Conservation (phyloP, 2,888 invertebrate species). For the Stenodema calcarata region DNA sequence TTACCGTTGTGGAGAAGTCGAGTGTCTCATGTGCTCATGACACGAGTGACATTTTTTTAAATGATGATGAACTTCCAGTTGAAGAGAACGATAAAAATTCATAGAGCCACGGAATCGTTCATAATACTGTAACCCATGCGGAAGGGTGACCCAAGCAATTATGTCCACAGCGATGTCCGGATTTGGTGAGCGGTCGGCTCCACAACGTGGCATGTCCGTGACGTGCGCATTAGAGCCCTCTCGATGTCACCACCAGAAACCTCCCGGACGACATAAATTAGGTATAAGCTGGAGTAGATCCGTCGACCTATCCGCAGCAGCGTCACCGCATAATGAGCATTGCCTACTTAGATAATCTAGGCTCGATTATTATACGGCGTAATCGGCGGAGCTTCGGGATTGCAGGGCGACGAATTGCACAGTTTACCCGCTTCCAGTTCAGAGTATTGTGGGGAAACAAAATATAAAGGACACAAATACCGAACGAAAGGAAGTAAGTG, state of each 20-base stretch:
- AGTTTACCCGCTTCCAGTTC: too few relatives aligned
- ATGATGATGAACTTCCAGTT: too few relatives aligned
- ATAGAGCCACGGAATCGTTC: background rate
- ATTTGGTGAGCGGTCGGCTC: background rate
- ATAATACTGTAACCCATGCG: background rate
- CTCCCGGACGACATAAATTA: background rate
- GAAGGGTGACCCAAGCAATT: background rate
- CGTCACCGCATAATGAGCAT: background rate
- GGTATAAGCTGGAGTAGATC: background rate
- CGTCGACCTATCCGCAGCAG: background rate
- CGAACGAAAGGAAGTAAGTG: too few relatives aligned
- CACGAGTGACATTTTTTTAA: too few relatives aligned
- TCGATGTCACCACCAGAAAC: background rate
- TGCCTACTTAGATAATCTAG: background rate
- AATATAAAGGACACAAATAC: too few relatives aligned
- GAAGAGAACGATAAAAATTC: background rate
- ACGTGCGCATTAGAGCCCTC: background rate
- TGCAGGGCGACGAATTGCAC: too few relatives aligned
- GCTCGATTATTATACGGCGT: background rate
- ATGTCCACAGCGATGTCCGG: background rate
- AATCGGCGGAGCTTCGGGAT: too few relatives aligned
- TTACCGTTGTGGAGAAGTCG: too few relatives aligned
- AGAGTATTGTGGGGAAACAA: too few relatives aligned
- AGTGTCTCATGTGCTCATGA: too few relatives aligned
- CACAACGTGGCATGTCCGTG: background rate